These are phyloP conservation scores for Eustalomyia histrio DNA, from an alignment of 2,888 invertebrate species.

Conservation along the genomic window DNA sequence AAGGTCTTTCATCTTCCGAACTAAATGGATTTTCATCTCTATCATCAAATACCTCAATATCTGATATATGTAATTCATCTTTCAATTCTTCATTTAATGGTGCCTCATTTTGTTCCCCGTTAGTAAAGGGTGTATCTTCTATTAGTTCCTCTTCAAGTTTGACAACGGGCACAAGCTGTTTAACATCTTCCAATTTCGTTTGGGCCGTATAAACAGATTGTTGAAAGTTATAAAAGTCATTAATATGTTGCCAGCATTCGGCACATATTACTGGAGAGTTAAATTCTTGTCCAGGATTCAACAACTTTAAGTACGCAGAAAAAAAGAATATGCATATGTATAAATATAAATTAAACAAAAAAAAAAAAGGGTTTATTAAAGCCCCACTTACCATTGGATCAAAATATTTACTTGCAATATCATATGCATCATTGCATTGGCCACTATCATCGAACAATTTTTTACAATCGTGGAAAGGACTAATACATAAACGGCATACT, in stretches of 20 bases:
- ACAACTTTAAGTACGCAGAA: not conserved
- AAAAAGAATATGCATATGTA: no score
- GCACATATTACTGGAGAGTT: conserved; percentile 29
- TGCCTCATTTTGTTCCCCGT: conserved; percentile 91
- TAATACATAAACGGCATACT: conserved; percentile 14
- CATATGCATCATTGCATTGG: conserved; percentile 18
- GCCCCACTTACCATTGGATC: conserved; percentile 31
- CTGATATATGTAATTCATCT: conserved; percentile 56
- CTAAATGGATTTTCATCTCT: conserved; percentile 44
- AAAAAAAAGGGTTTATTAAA: no score
- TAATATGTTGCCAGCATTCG: conserved; percentile 61
- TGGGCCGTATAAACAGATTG: conserved; percentile 42
- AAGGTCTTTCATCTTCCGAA: conserved; percentile 66
- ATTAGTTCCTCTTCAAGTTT: conserved; percentile 93
- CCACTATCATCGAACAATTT: conserved; percentile 25
- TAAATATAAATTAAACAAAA: not conserved
- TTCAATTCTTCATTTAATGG: conserved; percentile 40
- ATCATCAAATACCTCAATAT: conserved; percentile 33
- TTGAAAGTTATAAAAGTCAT: conserved; percentile 61
- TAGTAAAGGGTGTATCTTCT: conserved; percentile 73
- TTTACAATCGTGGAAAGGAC: conserved; percentile 1
- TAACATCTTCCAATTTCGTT: conserved; percentile 38
- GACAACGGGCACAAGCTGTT: conserved; percentile 27
- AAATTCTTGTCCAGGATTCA: conserved; percentile 2
- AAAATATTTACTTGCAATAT: conserved; percentile 31